Evolutionary conservation across 53 echinoderm and acorn worm genomes (phyloP).

Genomic region (Glandiceps talaboti): DNA sequence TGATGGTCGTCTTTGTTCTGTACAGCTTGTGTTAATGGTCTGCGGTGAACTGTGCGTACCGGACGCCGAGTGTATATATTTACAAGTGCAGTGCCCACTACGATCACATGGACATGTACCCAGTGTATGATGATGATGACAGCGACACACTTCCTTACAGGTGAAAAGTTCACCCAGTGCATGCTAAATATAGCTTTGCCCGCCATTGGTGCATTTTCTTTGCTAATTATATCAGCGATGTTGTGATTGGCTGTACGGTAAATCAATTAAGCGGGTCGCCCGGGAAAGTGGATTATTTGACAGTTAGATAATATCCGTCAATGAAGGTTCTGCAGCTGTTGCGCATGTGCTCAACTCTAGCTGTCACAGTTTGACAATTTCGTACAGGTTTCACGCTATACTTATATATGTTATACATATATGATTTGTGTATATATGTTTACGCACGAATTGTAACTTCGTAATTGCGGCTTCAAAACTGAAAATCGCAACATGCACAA

Average conservation of each 20-base stretch:
- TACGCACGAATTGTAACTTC: too few species aligned
- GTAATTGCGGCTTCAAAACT: too few species aligned
- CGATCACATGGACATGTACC: not conserved
- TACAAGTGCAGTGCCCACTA: too few species aligned
- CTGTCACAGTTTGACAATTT: too few species aligned
- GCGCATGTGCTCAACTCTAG: not conserved
- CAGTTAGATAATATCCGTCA: not conserved
- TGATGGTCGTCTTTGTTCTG: too few species aligned
- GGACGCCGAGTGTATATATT: too few species aligned
- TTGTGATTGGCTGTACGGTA: constrained; percentile 46
- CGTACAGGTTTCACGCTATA: too few species aligned
- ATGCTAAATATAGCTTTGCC: not conserved
- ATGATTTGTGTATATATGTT: too few species aligned
- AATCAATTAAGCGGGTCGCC: constrained; percentile 28
- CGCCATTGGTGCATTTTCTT: not conserved
- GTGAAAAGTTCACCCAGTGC: not conserved
- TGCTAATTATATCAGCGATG: not conserved
- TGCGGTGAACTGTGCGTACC: too few species aligned
- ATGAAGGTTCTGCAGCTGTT: not conserved
- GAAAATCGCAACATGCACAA: too few species aligned
- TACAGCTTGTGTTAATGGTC: too few species aligned
- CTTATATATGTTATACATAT: too few species aligned
- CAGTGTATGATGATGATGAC: not conserved
- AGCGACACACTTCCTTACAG: not conserved
- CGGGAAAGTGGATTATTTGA: not conserved